phyloP scores from a whole-genome alignment of 2,888 invertebrate species.

The Pyrochroa serraticornis region DNA sequence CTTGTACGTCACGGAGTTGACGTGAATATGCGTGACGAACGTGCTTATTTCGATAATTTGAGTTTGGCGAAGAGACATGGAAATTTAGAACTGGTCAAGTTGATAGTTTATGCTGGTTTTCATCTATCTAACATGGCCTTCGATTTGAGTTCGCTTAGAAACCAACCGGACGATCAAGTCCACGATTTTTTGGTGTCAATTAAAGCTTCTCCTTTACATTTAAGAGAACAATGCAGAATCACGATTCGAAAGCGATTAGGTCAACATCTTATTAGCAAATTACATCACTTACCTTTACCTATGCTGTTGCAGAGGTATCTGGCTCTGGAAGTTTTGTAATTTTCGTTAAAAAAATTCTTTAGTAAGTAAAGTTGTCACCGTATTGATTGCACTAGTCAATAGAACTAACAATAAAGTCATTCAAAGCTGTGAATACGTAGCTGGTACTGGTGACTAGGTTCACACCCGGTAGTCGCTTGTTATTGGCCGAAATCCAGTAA shows the following conservation, averaged over 20 bases:
- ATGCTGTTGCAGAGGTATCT: slow-evolving; percentile 63
- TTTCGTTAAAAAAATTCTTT: not conserved
- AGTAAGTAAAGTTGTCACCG: not conserved
- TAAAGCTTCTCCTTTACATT: slow-evolving; percentile 59
- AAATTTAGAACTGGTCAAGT: slow-evolving; percentile 52
- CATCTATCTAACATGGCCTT: slow-evolving; percentile 51
- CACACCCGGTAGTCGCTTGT: too few species aligned
- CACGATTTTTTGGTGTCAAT: slow-evolving; percentile 49
- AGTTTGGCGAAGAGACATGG: slow-evolving; percentile 61
- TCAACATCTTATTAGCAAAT: slow-evolving; percentile 49
- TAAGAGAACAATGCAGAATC: slow-evolving; percentile 66
- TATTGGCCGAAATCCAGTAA: too few species aligned
- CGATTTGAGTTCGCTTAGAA: slow-evolving; percentile 51
- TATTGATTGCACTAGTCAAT: not conserved
- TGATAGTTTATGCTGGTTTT: slow-evolving; percentile 58
- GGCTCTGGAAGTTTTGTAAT: slow-evolving; percentile 59
- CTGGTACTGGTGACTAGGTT: too few species aligned
- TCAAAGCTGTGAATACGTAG: too few species aligned
- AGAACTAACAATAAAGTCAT: too few species aligned
- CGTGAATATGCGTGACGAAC: slow-evolving; percentile 65
- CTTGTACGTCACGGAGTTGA: slow-evolving; percentile 69
- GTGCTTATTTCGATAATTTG: slow-evolving; percentile 64
- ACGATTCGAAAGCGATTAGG: slow-evolving; percentile 60
- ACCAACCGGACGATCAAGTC: slow-evolving; percentile 46
- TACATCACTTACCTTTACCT: slow-evolving; percentile 64